Evolutionary conservation across 2,797 vertebrate species (phyloP).

Genomic region (Vipera ursinii): DNA sequence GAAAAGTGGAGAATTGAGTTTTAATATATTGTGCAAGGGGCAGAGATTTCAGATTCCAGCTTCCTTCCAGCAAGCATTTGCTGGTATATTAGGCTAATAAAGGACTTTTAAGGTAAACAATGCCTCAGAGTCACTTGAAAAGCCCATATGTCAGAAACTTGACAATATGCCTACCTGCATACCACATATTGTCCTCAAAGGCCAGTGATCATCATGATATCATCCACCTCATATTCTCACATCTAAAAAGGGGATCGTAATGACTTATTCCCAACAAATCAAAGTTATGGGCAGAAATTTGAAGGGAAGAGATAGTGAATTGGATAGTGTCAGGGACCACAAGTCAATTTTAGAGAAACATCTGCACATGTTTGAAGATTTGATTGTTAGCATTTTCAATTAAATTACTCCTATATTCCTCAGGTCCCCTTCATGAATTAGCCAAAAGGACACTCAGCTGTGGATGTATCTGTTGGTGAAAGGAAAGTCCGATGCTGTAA

Average conservation of each 20-base stretch:
- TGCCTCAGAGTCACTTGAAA: no score
- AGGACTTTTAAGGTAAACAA: no score
- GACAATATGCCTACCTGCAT: background rate
- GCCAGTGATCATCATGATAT: background rate
- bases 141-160: no score
- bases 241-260: background rate
- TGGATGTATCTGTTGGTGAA: no score
- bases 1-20: no score
- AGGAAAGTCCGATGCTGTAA: no score
- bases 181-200: background rate
- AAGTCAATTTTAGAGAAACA: background rate
- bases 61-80: no score
- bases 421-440: no score
- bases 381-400: background rate
- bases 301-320: background rate
- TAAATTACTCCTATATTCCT: background rate
- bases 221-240: background rate
- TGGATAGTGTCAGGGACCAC: background rate
- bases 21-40: no score
- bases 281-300: background rate
- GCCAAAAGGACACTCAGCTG: no score
- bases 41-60: no score
- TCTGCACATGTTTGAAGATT: background rate
- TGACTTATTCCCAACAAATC: background rate
- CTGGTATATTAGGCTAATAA: no score